A percentile compares a stretch with the other conserved stretches of the same genome.
phyloP scores from a whole-genome alignment of 2,797 vertebrate species.

The Rhinatrema bivittatum region DNA sequence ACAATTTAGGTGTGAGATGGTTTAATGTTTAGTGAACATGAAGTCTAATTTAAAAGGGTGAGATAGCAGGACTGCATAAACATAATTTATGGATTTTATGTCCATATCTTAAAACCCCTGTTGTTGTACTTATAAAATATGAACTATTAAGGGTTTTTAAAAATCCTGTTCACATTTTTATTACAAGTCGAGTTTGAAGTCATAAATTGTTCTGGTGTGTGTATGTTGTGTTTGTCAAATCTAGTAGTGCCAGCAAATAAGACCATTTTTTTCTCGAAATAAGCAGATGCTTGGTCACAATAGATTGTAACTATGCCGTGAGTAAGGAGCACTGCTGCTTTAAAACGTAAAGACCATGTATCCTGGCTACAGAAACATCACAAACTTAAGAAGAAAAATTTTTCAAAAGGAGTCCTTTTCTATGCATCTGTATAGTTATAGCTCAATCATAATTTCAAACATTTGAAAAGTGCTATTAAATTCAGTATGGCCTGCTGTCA shows the following conservation, averaged over 20 bases:
- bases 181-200: constrained; percentile 33
- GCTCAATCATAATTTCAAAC: too few species aligned
- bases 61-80: constrained; percentile 20
- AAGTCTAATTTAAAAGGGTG: constrained; percentile 32
- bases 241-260: background rate
- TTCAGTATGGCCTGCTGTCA: too few species aligned
- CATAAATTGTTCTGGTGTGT: constrained; percentile 38
- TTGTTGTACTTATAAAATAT: constrained; percentile 47
- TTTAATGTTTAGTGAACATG: constrained; percentile 32
- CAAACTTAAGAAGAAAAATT: too few species aligned
- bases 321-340: too few species aligned
- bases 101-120: constrained; percentile 31
- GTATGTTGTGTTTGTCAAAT: constrained; percentile 8
- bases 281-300: background rate
- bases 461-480: too few species aligned
- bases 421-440: too few species aligned
- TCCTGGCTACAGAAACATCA: too few species aligned
- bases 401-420: too few species aligned
- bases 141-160: constrained; percentile 42
- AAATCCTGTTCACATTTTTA: constrained; percentile 43
- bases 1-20: constrained; percentile 28
- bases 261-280: background rate
- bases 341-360: too few species aligned
- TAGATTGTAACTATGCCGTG: too few species aligned
- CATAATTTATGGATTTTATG: constrained; percentile 46